phyloP scores from a whole-genome alignment of 2,113 vertebrate genomes.

The Quiscalus mexicanus region DNA sequence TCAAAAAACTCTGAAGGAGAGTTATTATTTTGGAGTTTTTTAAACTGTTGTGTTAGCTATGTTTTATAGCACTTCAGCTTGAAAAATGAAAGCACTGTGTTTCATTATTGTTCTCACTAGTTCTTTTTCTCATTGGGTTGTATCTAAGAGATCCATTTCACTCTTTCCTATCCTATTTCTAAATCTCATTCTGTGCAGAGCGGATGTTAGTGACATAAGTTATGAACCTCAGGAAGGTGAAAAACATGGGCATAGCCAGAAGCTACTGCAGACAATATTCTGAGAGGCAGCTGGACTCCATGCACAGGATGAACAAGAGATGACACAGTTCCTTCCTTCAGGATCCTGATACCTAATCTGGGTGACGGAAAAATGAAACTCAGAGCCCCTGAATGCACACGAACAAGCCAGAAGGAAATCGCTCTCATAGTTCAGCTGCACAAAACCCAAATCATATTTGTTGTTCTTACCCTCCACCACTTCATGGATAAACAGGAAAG shows the following conservation, averaged over 20 bases:
- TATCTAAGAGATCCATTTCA: background rate
- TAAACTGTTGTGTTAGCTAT: background rate
- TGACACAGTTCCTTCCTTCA: slow-evolving; percentile 79
- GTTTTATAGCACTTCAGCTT: background rate
- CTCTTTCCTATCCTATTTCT: slow-evolving; percentile 26
- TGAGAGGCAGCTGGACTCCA: slow-evolving; percentile 17
- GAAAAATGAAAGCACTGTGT: background rate
- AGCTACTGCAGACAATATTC: slow-evolving; percentile 63
- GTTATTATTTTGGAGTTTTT: background rate
- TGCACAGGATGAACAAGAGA: slow-evolving; percentile 75
- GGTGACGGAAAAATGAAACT: slow-evolving; percentile 51
- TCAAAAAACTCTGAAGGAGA: background rate
- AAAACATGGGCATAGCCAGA: slow-evolving; percentile 56
- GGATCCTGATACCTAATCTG: slow-evolving; percentile 42
- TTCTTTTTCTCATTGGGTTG: background rate
- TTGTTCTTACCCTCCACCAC: background rate
- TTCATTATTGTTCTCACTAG: background rate
- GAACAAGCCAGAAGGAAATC: slow-evolving; percentile 66
- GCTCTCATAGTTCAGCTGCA: slow-evolving; percentile 61
- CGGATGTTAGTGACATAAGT: slow-evolving; percentile 66
- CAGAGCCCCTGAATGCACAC: background rate
- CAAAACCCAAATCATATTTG: slow-evolving; percentile 58
- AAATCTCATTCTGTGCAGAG: slow-evolving; percentile 37
- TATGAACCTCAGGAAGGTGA: slow-evolving; percentile 72
- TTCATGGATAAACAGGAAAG: slow-evolving; percentile 73